A percentile compares a stretch with the other conserved stretches of the same genome.
Conservation (phyloP, 2,797 vertebrate species). For the Coluber constrictor region DNA sequence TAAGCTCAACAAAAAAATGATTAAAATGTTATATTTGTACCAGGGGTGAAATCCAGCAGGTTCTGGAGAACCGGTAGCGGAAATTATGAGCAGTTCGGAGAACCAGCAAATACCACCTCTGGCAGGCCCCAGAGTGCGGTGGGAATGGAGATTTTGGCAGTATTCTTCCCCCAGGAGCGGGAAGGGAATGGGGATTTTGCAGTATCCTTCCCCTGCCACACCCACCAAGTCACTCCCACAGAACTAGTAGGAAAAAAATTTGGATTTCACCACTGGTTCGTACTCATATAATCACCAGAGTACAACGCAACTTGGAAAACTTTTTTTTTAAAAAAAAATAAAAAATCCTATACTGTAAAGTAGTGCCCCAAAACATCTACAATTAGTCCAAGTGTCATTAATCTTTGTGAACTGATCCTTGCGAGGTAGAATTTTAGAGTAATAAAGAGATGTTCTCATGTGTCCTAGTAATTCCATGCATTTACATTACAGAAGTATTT, state of each 20-base stretch:
- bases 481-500: conserved; percentile 12
- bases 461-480: conserved; percentile 16
- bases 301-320: too few relatives aligned
- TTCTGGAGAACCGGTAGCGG: too few relatives aligned
- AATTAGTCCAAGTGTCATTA: neutral
- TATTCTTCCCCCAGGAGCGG: too few relatives aligned
- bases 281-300: neutral
- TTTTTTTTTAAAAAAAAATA: neutral
- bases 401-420: neutral
- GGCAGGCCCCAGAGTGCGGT: too few relatives aligned
- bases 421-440: neutral
- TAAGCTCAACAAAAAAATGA: neutral
- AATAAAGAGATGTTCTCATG: conserved; percentile 27
- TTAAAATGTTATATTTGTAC: neutral
- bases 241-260: too few relatives aligned
- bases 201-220: too few relatives aligned
- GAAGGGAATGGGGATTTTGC: too few relatives aligned
- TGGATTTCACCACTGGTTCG: neutral
- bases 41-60: too few relatives aligned
- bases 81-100: too few relatives aligned
- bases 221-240: too few relatives aligned
- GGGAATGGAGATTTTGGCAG: too few relatives aligned
- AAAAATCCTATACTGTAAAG: neutral
- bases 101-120: too few relatives aligned
- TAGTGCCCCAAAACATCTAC: neutral